Percentiles rank a stretch among this genome's conserved stretches.
These are phyloP conservation scores for Synergus laeviventris DNA, from an alignment of 2,888 invertebrate genomes.

Conservation along the genomic window DNA sequence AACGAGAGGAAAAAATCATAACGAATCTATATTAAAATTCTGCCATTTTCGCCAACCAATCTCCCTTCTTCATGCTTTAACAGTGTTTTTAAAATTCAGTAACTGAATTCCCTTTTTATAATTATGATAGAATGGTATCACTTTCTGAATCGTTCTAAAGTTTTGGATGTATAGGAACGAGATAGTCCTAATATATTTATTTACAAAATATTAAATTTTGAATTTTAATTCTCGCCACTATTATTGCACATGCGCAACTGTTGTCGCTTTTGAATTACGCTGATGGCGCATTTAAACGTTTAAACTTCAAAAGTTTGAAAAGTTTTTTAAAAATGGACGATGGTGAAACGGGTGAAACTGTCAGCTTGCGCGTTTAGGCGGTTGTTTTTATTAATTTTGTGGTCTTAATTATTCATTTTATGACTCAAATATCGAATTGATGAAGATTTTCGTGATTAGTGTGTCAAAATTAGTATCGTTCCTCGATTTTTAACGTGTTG, in stretches of 20 bases:
- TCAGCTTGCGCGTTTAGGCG: constrained; percentile 13
- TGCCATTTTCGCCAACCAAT: no score
- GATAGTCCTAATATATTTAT: no score
- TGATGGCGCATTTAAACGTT: neutral
- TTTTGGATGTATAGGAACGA: no score
- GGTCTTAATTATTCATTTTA: neutral
- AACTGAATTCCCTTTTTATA: no score
- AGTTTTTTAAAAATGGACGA: constrained; percentile 31
- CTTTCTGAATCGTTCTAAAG: no score
- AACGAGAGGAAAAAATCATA: no score
- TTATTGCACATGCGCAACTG: neutral
- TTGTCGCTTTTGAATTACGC: neutral
- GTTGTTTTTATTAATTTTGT: constrained; percentile 9
- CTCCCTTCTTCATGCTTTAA: no score
- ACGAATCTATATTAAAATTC: no score
- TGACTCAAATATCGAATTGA: neutral
- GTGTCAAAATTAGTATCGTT: neutral
- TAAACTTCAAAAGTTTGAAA: no score
- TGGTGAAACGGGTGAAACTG: neutral
- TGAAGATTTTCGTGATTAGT: neutral
- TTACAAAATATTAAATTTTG: no score
- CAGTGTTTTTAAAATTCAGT: no score
- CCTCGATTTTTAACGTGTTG: neutral
- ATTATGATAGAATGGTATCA: no score
- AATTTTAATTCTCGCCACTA: neutral